Evolutionary conservation across 2,797 vertebrate genomes (phyloP).

Genomic region (Alectoris magna): DNA sequence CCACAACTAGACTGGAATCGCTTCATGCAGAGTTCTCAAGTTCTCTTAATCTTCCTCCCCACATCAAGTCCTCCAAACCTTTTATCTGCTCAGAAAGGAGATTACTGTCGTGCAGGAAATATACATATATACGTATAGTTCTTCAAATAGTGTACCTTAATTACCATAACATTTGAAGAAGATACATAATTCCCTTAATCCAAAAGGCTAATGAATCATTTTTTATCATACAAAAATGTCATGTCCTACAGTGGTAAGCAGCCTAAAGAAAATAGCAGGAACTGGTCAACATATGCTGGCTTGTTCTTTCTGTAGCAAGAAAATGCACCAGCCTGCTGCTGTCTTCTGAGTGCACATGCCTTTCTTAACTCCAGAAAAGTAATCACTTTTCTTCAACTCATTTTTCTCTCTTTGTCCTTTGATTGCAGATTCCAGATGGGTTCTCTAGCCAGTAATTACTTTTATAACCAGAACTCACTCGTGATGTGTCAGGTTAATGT

Average conservation of each 20-base stretch:
- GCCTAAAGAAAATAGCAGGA: slow-evolving; percentile 9
- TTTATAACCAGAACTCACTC: slow-evolving; percentile 75
- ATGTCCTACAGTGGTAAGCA: slow-evolving; percentile 1
- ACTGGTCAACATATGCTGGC: slow-evolving; percentile 56
- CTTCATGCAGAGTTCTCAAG: not conserved
- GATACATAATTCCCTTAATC: slow-evolving; percentile 27
- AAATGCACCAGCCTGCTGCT: slow-evolving; percentile 38
- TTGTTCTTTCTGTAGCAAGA: slow-evolving; percentile 17
- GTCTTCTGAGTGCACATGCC: slow-evolving; percentile 5
- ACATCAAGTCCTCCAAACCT: slow-evolving; percentile 3
- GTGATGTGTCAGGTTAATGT: slow-evolving; percentile 77
- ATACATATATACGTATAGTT: not conserved
- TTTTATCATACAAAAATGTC: slow-evolving; percentile 51
- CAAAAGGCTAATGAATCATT: slow-evolving; percentile 63
- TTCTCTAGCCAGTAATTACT: slow-evolving; percentile 80
- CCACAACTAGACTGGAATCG: not conserved
- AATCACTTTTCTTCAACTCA: slow-evolving; percentile 61
- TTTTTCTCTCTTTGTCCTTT: slow-evolving; percentile 70
- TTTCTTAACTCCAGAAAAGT: slow-evolving; percentile 68
- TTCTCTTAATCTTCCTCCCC: not conserved
- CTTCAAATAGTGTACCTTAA: slow-evolving; percentile 20
- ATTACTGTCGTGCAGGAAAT: not conserved
- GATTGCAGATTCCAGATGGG: slow-evolving; percentile 77
- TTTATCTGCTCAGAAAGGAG: slow-evolving; percentile 20
- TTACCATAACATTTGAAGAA: slow-evolving; percentile 48